Evolutionary conservation across 2,888 invertebrate genomes (phyloP), one percentile per base, ranked within the genome.

Genomic region (Thereva unica): DNA sequence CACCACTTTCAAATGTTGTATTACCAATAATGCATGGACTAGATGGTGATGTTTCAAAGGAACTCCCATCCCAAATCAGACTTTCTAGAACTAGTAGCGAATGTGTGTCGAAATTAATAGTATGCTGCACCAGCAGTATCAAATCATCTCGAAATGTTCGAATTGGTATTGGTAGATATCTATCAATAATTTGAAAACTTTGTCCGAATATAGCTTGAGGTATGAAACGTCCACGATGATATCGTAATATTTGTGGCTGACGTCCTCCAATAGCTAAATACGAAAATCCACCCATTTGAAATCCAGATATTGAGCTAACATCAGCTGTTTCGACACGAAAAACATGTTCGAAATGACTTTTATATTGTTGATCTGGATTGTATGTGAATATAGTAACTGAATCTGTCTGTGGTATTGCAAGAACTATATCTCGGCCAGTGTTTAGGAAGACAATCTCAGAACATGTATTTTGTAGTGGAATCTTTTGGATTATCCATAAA

Each of bases 101-200:
- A 67, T 82, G 82, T 0, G 78, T 76, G 35, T 75, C 72, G 53
- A 80, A 81, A 52, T 73, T 71, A 0, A 82, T 77, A 4, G 75
- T 75, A 72, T 82, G 81, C 69, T 82, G 82, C n/a, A 82, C 77
- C 1, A 82, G 71, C 8, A 82, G 69, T 55, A 82, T 71, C 9
- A 82, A 70, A 71, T 82, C 82, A 71, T 82, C 81, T 0, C 80
- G 77, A 69, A 80, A 80, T 0, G 77, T 81, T 66, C 77, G 75
- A 8, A 77, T 75, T 0, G 80, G 76, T 35, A 81, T 73, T 2
- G 80, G 77, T 42, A 81, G 66, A 56, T 78, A 80, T 1, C 74
- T 55, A 57, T 81, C 78, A 0, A 81, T 80, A 0, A 74, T 59
- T 1, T 79, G 80, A 56, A 80, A 81, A 55, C 77, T 78, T 40